phyloP scores from a whole-genome alignment of 2,113 vertebrate species.

The Typhlomys cinereus region DNA sequence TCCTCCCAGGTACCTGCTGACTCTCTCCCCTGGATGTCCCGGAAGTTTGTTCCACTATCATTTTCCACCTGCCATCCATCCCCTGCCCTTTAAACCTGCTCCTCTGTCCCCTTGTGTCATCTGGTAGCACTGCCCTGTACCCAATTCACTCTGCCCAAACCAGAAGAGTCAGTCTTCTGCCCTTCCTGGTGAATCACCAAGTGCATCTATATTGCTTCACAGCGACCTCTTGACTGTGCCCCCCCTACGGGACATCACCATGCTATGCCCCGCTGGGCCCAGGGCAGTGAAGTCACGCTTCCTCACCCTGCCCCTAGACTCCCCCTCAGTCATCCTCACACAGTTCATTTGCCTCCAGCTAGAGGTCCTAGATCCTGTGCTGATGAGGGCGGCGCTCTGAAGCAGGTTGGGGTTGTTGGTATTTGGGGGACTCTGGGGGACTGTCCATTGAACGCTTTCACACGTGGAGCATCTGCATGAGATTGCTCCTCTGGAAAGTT shows the following conservation, averaged over 20 bases:
- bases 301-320: background rate
- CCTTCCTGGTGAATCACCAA: background rate
- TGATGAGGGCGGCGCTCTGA: background rate
- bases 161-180: background rate
- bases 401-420: background rate
- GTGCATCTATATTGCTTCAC: background rate
- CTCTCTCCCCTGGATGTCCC: background rate
- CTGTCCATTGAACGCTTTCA: background rate
- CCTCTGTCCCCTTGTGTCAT: background rate
- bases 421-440: background rate
- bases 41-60: background rate
- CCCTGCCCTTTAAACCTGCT: background rate
- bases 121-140: background rate
- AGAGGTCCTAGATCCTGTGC: background rate
- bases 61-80: background rate
- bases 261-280: background rate
- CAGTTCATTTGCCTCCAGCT: background rate
- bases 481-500: background rate
- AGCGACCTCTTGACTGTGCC: background rate
- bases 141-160: too few relatives aligned
- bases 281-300: background rate
- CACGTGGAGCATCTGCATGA: background rate
- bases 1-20: background rate
- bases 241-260: background rate
- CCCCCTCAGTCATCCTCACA: background rate